These are phyloP conservation scores for Hystrix cristata DNA, from an alignment of 2,113 vertebrate genomes.

Conservation along the genomic window DNA sequence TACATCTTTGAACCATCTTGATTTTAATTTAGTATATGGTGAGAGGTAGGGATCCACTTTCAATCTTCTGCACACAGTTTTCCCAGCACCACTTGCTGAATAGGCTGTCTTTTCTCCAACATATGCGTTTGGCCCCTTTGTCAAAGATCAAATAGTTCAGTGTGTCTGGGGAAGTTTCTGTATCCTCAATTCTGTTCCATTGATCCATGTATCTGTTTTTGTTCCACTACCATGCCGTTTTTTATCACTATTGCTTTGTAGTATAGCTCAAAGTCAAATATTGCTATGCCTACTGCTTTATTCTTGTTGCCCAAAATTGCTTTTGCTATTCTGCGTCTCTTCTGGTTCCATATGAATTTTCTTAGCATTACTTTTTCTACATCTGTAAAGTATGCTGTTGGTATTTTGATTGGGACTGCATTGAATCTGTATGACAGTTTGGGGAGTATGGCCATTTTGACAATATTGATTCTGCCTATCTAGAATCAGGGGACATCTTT, in stretches of 20 bases:
- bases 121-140: neutral
- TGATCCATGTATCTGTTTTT: neutral
- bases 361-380: neutral
- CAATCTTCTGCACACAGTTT: neutral
- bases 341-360: neutral
- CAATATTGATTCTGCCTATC: neutral
- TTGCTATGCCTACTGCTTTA: neutral
- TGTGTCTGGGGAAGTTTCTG: neutral
- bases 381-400: neutral
- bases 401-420: neutral
- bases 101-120: neutral
- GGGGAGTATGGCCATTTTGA: neutral
- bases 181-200: neutral
- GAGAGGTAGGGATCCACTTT: neutral
- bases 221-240: neutral
- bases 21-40: neutral
- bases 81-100: neutral
- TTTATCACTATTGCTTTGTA: neutral
- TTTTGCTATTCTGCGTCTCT: neutral
- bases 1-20: neutral
- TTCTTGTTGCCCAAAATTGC: neutral
- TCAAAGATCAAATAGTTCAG: neutral
- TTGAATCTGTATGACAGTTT: neutral
- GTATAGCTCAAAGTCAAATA: neutral
- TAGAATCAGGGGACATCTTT: neutral